A percentile compares a stretch with the other conserved stretches of the same genome.
Evolutionary conservation across 2,888 invertebrate genomes (phyloP).

Genomic region (Rhabditophanes sp.): DNA sequence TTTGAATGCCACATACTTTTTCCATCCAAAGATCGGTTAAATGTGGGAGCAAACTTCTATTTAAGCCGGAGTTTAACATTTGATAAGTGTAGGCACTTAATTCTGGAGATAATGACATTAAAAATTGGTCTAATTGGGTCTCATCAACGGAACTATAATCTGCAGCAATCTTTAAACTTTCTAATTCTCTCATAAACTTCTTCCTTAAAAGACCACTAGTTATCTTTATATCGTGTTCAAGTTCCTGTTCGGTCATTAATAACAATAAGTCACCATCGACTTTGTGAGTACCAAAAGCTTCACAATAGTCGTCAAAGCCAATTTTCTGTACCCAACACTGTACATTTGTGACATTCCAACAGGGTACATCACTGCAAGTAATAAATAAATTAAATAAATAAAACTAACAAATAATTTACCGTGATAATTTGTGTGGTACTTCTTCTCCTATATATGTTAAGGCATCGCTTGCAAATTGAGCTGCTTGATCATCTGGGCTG

Average conservation of each 20-base stretch:
- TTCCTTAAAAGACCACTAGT: constrained; percentile 77
- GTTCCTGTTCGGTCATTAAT: constrained; percentile 75
- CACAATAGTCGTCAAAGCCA: constrained; percentile 69
- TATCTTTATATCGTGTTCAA: constrained; percentile 77
- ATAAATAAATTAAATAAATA: no score
- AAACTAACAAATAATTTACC: no score
- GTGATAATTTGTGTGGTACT: constrained; percentile 87
- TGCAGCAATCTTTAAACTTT: constrained; percentile 41
- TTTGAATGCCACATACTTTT: constrained; percentile 73
- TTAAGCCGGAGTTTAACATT: constrained; percentile 84
- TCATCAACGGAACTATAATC: constrained; percentile 41
- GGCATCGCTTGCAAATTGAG: constrained; percentile 64
- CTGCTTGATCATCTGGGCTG: constrained; percentile 90
- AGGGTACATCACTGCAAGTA: no score
- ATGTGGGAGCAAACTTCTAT: constrained; percentile 64
- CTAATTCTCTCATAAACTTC: constrained; percentile 44
- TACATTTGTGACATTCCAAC: constrained; percentile 92
- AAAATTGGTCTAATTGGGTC: constrained; percentile 37
- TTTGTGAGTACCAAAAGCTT: constrained; percentile 69
- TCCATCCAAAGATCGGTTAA: constrained; percentile 77
- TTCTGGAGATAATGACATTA: constrained; percentile 40
- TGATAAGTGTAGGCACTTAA: constrained; percentile 85
- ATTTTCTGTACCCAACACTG: constrained; percentile 95
- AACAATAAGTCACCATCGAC: constrained; percentile 90
- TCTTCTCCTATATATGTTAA: constrained; percentile 64